phyloP scores from a whole-genome alignment of 2,888 invertebrate genomes.

The Troilus luridus region DNA sequence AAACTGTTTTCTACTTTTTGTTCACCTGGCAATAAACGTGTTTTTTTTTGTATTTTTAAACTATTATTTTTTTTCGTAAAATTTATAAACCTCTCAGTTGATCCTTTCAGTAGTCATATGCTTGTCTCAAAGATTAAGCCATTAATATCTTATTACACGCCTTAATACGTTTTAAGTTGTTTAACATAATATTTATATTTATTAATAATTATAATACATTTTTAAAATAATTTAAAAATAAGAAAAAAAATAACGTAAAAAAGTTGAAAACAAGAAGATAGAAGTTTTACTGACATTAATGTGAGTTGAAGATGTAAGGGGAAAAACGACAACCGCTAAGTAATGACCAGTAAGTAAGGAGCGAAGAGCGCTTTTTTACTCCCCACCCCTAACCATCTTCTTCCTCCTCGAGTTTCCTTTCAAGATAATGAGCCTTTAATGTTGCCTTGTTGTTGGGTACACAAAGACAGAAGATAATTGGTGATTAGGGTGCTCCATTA shows the following conservation, averaged over 20 bases:
- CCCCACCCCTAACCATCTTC: background rate
- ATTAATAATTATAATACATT: too few relatives aligned
- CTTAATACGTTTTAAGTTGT: too few relatives aligned
- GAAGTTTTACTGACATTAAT: background rate
- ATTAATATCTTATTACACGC: too few relatives aligned
- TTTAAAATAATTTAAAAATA: too few relatives aligned
- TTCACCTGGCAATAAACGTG: too few relatives aligned
- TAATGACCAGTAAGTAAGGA: constrained; percentile 1
- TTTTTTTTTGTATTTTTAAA: too few relatives aligned
- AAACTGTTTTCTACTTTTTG: too few relatives aligned
- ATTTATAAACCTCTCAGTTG: too few relatives aligned
- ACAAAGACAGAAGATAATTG: constrained; percentile 27
- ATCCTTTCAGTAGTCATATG: too few relatives aligned
- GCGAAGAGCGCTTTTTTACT: background rate
- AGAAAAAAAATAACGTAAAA: background rate
- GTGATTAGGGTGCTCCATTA: constrained; percentile 11
- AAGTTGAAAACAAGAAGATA: background rate
- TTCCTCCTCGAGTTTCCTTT: background rate
- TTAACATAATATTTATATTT: too few relatives aligned
- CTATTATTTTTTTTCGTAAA: too few relatives aligned
- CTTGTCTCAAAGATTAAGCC: too few relatives aligned
- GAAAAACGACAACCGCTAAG: background rate
- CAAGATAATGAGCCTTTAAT: constrained; percentile 34
- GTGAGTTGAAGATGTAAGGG: background rate
- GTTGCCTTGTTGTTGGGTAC: background rate